phyloP scores from a whole-genome alignment of 2,113 vertebrate genomes.

The Cheilinus undulatus region DNA sequence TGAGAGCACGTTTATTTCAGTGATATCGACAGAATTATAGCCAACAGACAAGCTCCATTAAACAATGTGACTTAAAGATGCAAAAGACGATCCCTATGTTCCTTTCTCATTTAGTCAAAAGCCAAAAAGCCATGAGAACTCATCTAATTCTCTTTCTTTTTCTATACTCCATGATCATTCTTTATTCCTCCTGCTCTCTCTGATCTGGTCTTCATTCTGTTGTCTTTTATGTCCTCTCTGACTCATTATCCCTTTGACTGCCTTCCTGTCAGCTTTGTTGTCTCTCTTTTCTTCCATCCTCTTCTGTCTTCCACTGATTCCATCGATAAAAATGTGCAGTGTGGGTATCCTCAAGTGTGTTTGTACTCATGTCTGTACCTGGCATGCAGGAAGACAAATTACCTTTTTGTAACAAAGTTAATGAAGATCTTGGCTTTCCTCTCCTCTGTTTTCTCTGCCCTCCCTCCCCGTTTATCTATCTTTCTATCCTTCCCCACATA shows the following conservation, averaged over 20 bases:
- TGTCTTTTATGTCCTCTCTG: constrained; percentile 46
- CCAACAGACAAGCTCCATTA: not conserved
- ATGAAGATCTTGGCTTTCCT: constrained; percentile 70
- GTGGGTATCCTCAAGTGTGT: constrained; percentile 32
- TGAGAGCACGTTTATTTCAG: not conserved
- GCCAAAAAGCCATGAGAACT: constrained; percentile 30
- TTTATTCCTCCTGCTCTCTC: constrained; percentile 46
- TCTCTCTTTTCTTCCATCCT: constrained; percentile 24
- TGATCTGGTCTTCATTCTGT: constrained; percentile 29
- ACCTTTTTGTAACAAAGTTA: constrained; percentile 67
- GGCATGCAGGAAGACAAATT: constrained; percentile 57
- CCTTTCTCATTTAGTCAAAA: constrained; percentile 18
- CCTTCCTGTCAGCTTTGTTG: constrained; percentile 22
- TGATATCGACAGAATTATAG: not conserved
- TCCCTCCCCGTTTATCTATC: constrained; percentile 24
- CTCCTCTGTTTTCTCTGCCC: constrained; percentile 45
- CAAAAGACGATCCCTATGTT: too few species aligned
- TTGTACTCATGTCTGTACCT: constrained; percentile 24
- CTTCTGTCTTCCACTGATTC: constrained; percentile 35
- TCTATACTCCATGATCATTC: not conserved
- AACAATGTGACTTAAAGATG: not conserved
- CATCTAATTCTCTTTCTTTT: constrained; percentile 17
- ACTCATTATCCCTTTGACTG: constrained; percentile 57
- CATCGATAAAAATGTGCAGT: constrained; percentile 48
- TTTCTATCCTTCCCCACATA: constrained; percentile 39